Conservation (phyloP, 2,888 invertebrate species). For the Nasonovia ribisnigri region DNA sequence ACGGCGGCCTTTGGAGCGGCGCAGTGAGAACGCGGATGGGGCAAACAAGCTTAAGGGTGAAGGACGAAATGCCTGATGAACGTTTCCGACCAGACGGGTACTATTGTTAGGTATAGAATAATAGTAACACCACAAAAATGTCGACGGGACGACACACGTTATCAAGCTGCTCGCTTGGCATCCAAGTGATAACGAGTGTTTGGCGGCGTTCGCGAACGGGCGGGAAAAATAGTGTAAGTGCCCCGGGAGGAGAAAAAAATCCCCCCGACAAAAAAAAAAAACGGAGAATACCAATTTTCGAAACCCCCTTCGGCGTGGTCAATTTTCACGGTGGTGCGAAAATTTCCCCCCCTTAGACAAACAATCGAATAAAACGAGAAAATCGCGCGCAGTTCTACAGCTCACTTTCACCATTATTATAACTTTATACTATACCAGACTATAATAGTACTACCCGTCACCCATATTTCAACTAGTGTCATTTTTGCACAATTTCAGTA, state of each 20-base stretch:
- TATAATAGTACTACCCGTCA: neutral
- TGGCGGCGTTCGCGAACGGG: slow-evolving; percentile 60
- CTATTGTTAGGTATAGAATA: slow-evolving; percentile 15
- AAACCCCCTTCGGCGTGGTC: neutral
- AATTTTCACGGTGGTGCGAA: neutral
- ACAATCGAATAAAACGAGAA: neutral
- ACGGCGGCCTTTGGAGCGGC: neutral
- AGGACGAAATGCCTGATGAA: slow-evolving; percentile 9
- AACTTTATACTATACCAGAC: neutral
- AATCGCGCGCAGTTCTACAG: neutral
- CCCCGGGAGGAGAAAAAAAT: neutral
- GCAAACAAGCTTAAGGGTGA: neutral
- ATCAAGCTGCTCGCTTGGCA: slow-evolving; percentile 61
- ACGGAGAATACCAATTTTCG: neutral
- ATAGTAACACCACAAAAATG: slow-evolving; percentile 52
- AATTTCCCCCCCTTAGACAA: neutral
- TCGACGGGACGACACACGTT: slow-evolving; percentile 58
- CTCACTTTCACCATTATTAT: slow-evolving; percentile 46
- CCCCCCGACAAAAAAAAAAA: neutral
- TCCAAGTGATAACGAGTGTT: slow-evolving; percentile 63
- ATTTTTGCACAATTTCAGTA: neutral
- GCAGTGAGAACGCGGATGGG: neutral
- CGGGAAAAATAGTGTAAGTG: slow-evolving; percentile 41
- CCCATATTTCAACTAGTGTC: neutral
- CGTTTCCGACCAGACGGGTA: slow-evolving; percentile 17